Percentiles rank a stretch among this genome's conserved stretches.
These are phyloP conservation scores for Halcyon smyrnensis DNA, from an alignment of 2,797 vertebrate species.

Conservation along the genomic window DNA sequence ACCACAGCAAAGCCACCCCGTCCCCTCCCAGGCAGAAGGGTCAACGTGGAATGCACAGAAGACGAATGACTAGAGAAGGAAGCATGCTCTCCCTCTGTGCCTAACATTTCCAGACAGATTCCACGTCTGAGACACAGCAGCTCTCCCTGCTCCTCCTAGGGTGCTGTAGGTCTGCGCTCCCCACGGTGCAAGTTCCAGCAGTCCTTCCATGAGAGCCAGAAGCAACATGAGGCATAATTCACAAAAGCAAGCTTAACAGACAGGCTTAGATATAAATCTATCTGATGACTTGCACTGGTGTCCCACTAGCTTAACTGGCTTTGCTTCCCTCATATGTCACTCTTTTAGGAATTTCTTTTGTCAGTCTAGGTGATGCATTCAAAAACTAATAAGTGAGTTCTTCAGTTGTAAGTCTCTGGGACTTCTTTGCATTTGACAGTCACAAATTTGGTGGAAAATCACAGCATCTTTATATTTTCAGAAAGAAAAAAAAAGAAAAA, in stretches of 20 bases:
- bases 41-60: conserved; percentile 4
- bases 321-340: background rate
- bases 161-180: background rate
- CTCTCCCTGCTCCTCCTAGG: background rate
- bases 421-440: background rate
- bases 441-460: background rate
- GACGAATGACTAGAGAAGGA: background rate
- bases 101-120: conserved; percentile 40
- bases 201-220: background rate
- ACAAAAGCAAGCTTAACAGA: background rate
- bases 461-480: background rate
- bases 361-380: background rate
- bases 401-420: background rate
- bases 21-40: conserved; percentile 27
- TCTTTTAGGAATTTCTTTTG: background rate
- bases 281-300: background rate
- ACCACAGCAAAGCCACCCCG: background rate
- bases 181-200: background rate
- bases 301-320: background rate
- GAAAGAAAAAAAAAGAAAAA: background rate
- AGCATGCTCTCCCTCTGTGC: background rate
- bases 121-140: background rate
- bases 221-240: background rate
- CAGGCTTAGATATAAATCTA: background rate
- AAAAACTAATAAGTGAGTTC: background rate